These are phyloP conservation scores for Yponomeuta malinellus DNA, from an alignment of 2,888 invertebrate genomes.

Conservation along the genomic window DNA sequence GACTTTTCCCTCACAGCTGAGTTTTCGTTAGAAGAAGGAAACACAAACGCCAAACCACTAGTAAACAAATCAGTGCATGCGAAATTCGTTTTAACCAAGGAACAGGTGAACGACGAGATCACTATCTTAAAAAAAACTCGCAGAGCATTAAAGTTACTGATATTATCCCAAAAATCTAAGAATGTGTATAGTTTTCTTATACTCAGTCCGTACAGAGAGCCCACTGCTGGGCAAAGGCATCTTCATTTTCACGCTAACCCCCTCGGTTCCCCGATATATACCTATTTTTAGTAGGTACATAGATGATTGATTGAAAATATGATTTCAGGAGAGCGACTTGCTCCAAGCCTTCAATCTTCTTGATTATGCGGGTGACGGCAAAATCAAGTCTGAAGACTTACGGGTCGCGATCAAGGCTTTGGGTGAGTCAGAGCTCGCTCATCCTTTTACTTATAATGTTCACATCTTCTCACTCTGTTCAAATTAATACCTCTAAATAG, in stretches of 20 bases:
- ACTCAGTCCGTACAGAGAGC: too few relatives aligned
- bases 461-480: too few relatives aligned
- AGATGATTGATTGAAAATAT: neutral
- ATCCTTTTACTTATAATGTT: too few relatives aligned
- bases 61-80: constrained; percentile 35
- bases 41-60: constrained; percentile 20
- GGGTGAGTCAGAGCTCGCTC: constrained; percentile 34
- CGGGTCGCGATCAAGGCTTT: constrained; percentile 66
- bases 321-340: constrained; percentile 53
- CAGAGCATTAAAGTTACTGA: too few relatives aligned
- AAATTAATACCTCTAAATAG: too few relatives aligned
- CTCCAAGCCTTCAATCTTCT: constrained; percentile 60
- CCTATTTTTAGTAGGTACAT: too few relatives aligned
- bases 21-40: constrained; percentile 31
- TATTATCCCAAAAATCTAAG: too few relatives aligned
- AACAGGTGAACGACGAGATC: constrained; percentile 35
- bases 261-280: too few relatives aligned
- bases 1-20: constrained; percentile 41
- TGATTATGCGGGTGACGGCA: constrained; percentile 62
- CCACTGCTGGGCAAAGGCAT: too few relatives aligned
- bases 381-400: constrained; percentile 62
- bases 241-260: too few relatives aligned
- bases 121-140: too few relatives aligned
- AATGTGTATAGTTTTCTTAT: too few relatives aligned
- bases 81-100: constrained; percentile 42